Evolutionary conservation across 2,888 invertebrate species (phyloP), one percentile per base, ranked within the genome.

Genomic region (Ormyrus labotus): DNA sequence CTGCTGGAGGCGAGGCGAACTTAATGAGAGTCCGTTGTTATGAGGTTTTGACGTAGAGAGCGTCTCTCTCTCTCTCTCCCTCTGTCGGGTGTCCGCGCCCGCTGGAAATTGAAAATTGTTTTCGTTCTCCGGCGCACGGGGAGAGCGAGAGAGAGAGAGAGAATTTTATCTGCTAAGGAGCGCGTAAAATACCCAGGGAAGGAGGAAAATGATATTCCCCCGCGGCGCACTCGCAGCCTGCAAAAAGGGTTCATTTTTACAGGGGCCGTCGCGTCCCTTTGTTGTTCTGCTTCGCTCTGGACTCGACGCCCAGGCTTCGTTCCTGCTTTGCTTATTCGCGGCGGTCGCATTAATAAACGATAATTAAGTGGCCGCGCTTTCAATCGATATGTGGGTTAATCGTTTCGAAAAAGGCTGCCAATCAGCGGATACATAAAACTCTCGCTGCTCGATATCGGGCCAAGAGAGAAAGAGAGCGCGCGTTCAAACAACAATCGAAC

Each of bases 11-110:
- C 79, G 76, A 80, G 82, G 81, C 78, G 71, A 81, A 80, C 80
- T 82, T 82, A 82, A 82, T 82, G 82, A 82, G 82, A 81, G 81
- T 67, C 71, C 82, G 80, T 80, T 80, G 82, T 79, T 80, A 81
- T 79, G 81, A 79, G 81, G 76, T 80, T 80, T 79, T 82, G 76
- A 79, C 81, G 68, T 58, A 34, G 34, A 34, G 51, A 19, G 67
- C 51, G 13, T 7, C 48, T 48, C 11, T 60, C 19, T 6, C 60
- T 61, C 61, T 45, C 65, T 67, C 19, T 58, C 50, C 50, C 58
- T 65, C 69, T 57, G 6, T 57, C n/a, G 11, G 13, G 13, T 51
- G 47, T 61, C 8, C 67, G 51, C 9, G 65, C 51, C 34, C 76
- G 67, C 75, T 74, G 78, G 58, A 81, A 78, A 81, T 81, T 82